phyloP scores from a whole-genome alignment of 1,140 invertebrate genomes.

The Drosophila murphyi region DNA sequence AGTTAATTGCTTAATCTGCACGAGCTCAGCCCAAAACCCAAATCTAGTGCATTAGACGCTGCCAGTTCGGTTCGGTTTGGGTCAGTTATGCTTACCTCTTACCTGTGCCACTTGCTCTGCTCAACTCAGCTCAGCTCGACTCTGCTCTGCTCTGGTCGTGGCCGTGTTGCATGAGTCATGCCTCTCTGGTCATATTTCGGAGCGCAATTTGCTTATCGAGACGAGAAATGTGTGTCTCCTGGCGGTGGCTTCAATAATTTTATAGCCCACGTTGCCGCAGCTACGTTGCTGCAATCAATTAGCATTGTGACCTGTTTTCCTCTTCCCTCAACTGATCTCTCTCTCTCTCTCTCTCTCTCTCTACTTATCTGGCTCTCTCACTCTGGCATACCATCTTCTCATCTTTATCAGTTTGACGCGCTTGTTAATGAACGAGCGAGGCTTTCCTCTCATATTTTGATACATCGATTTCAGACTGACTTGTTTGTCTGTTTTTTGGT shows the following conservation, averaged over 20 bases:
- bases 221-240: conserved; percentile 77
- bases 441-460: conserved; percentile 71
- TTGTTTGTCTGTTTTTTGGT: conserved; percentile 40
- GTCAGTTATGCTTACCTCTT: conserved; percentile 3
- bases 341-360: background rate
- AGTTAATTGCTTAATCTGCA: conserved; percentile 81
- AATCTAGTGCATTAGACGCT: conserved; percentile 45
- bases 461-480: conserved; percentile 63
- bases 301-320: conserved; percentile 78
- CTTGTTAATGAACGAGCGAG: conserved; percentile 76
- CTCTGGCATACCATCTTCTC: conserved; percentile 17
- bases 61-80: conserved; percentile 12
- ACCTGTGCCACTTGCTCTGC: conserved; percentile 8
- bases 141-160: too few relatives aligned
- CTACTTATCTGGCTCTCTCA: too few relatives aligned
- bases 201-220: conserved; percentile 75
- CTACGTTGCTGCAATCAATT: conserved; percentile 74
- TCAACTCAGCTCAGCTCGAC: background rate
- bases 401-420: conserved; percentile 75
- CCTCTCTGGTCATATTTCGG: conserved; percentile 29
- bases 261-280: conserved; percentile 66
- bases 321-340: background rate
- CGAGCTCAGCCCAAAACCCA: conserved; percentile 10
- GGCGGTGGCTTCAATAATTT: conserved; percentile 79
- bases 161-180: conserved; percentile 20